Evolutionary conservation across 1,140 invertebrate genomes (phyloP).

Genomic region (Parasteatoda tepidariorum): DNA sequence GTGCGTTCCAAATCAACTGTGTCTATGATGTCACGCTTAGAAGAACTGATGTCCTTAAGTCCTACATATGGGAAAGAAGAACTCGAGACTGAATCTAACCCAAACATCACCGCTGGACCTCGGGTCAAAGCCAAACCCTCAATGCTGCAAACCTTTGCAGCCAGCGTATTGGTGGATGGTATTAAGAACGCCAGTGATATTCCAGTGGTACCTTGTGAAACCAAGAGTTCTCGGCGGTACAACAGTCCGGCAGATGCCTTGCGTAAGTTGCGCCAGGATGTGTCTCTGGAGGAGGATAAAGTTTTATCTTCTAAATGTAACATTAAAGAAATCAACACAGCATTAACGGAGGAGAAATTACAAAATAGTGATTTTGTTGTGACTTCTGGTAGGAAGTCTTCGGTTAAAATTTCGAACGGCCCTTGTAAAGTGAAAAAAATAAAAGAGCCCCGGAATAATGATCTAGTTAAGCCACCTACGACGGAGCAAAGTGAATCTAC

Average conservation of each 20-base stretch:
- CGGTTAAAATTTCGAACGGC: not conserved
- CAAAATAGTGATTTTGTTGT: constrained; percentile 15
- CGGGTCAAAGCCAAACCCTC: constrained; percentile 8
- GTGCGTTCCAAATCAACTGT: constrained; percentile 65
- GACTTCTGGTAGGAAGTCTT: not conserved
- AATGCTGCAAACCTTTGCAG: not conserved
- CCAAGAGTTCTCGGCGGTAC: constrained; percentile 3
- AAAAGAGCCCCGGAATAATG: not conserved
- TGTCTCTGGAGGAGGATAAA: not conserved
- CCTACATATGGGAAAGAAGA: not conserved
- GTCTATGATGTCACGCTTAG: constrained; percentile 60
- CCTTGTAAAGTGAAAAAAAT: not conserved
- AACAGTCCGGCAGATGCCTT: constrained; percentile 45
- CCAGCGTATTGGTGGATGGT: constrained; percentile 1
- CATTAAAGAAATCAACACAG: not conserved
- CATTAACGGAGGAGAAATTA: constrained; percentile 1
- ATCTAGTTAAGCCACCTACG: not conserved
- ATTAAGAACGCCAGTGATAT: constrained; percentile 8
- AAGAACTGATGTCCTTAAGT: constrained; percentile 41
- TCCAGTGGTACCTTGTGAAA: not conserved
- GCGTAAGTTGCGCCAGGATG: constrained; percentile 20
- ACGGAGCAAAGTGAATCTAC: not conserved
- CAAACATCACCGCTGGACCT: constrained; percentile 26
- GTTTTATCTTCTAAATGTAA: not conserved
- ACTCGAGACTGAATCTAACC: not conserved